A percentile compares a stretch with the other conserved stretches of the same genome.
These are phyloP conservation scores for Tanypteryx hageni DNA, from an alignment of 2,888 invertebrate species.

Conservation along the genomic window DNA sequence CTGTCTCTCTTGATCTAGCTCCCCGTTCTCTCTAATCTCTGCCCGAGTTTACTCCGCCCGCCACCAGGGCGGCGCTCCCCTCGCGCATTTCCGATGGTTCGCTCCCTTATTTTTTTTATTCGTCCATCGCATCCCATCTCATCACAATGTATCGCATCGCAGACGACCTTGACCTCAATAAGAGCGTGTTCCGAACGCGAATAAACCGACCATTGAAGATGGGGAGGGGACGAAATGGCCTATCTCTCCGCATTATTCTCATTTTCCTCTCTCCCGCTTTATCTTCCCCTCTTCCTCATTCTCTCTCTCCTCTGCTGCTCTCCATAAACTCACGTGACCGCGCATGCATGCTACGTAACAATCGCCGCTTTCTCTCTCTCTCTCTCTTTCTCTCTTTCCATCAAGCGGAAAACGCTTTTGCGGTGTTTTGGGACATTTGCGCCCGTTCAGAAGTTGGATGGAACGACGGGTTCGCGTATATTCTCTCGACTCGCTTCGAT, in stretches of 20 bases:
- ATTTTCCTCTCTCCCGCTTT: background rate
- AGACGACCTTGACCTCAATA: background rate
- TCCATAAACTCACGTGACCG: no score
- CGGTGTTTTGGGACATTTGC: background rate
- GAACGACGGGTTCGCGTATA: background rate
- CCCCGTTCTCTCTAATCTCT: background rate
- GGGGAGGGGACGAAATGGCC: background rate
- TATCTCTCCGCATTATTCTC: background rate
- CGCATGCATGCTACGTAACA: background rate
- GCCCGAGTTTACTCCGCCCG: background rate
- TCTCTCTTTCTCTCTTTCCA: background rate
- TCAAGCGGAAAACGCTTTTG: background rate
- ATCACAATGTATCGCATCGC: background rate
- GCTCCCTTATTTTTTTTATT: background rate
- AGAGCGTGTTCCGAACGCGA: conserved; percentile 13
- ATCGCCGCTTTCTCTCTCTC: background rate
- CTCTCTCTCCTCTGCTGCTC: background rate
- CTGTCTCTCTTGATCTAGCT: conserved; percentile 25
- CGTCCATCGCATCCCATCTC: conserved; percentile 11
- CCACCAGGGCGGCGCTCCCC: conserved; percentile 28
- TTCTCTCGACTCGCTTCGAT: background rate
- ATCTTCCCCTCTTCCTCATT: background rate
- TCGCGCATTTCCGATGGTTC: conserved; percentile 28
- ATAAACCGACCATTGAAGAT: background rate
- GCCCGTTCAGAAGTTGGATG: background rate